Evolutionary conservation across 2,113 vertebrate species (phyloP).

Genomic region (Cebus imitator): DNA sequence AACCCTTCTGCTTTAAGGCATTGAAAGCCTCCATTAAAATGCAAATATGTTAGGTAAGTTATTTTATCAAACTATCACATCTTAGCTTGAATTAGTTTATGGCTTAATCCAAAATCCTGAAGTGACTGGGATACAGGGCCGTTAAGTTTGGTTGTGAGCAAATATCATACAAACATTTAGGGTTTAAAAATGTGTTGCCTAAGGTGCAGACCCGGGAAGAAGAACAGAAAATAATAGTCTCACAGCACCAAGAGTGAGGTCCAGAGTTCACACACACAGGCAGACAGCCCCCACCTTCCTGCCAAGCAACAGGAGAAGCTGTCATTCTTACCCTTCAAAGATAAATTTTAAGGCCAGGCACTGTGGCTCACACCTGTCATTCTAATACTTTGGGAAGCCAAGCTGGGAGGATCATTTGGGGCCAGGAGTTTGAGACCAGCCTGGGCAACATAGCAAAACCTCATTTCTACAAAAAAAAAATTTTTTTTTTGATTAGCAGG

Average conservation of each 20-base stretch:
- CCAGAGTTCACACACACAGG: not conserved
- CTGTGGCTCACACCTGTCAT: not conserved
- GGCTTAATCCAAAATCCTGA: slow-evolving; percentile 48
- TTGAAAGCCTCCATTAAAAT: slow-evolving; percentile 73
- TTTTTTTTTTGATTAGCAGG: not conserved
- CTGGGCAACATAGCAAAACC: not conserved
- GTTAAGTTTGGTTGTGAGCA: not conserved
- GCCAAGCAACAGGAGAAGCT: not conserved
- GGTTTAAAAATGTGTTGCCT: not conserved
- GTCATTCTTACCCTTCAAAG: not conserved
- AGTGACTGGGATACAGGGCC: not conserved
- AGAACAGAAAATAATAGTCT: not conserved
- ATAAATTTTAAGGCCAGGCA: not conserved
- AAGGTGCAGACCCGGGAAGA: fast-evolving
- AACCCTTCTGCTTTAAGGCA: slow-evolving; percentile 66
- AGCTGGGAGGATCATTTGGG: not conserved
- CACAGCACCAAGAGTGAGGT: not conserved
- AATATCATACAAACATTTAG: not conserved
- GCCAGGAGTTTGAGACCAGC: not conserved
- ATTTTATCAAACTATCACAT: slow-evolving; percentile 70
- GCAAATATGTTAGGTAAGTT: slow-evolving; percentile 70
- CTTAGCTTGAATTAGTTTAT: slow-evolving; percentile 59
- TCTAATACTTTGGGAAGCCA: not conserved
- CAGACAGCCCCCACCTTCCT: not conserved
- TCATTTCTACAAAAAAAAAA: not conserved